These are phyloP conservation scores for Danio jaintianensis DNA, from an alignment of 2,797 vertebrate species.

Conservation along the genomic window DNA sequence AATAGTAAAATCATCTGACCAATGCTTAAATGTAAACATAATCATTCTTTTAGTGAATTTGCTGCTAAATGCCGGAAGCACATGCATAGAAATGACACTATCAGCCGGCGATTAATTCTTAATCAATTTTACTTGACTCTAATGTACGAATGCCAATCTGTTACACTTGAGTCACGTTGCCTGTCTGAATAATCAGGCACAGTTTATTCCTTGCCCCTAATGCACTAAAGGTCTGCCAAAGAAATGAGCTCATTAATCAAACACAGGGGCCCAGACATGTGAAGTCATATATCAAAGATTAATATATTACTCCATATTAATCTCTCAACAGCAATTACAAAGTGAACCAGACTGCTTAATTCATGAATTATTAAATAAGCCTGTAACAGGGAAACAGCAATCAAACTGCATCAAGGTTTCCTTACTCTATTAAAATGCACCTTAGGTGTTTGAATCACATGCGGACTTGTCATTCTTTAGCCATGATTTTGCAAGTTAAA, in stretches of 20 bases:
- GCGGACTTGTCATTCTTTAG: no score
- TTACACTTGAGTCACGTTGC: conserved; percentile 6
- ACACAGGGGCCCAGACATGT: neutral
- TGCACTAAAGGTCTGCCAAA: neutral
- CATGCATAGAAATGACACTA: neutral
- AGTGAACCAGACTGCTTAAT: conserved; percentile 9
- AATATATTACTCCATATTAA: neutral
- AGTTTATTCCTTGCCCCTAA: neutral
- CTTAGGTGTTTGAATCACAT: neutral
- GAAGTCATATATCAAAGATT: neutral
- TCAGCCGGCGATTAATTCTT: neutral
- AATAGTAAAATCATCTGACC: neutral
- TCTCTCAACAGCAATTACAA: neutral
- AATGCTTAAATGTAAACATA: neutral
- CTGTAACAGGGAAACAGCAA: neutral
- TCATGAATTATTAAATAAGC: neutral
- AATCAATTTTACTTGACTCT: neutral
- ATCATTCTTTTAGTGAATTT: conserved; percentile 6
- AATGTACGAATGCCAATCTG: neutral
- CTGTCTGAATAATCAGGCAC: neutral
- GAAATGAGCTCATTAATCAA: conserved; percentile 18
- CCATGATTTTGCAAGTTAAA: no score
- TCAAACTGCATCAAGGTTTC: neutral
- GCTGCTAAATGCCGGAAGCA: neutral
- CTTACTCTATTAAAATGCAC: neutral